phyloP scores from a whole-genome alignment of 1,140 invertebrate species.

The Elymnias hypermnestra region DNA sequence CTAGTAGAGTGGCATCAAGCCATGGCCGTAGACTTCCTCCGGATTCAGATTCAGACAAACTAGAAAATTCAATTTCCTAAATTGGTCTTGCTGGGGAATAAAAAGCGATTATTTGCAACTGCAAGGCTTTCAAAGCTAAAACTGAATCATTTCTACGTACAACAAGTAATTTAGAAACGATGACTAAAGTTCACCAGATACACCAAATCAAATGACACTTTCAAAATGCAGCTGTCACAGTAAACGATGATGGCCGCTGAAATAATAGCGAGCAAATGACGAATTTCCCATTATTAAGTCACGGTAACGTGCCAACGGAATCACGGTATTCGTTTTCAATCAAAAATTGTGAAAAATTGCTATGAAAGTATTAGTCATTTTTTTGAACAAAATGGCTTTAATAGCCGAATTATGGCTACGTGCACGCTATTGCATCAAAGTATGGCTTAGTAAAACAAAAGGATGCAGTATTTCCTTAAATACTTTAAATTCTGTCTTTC shows the following conservation, averaged over 20 bases:
- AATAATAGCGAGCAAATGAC: conserved; percentile 41
- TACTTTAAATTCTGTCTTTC: no score
- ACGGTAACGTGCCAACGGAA: conserved; percentile 30
- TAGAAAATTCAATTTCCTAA: no score
- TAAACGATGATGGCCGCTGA: conserved; percentile 32
- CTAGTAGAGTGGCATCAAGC: no score
- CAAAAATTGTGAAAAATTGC: conserved; percentile 22
- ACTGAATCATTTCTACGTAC: no score
- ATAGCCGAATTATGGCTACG: conserved; percentile 7
- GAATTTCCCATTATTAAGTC: conserved; percentile 44
- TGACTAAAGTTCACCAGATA: no score
- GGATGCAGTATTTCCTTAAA: no score
- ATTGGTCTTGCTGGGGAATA: no score
- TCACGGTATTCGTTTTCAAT: conserved; percentile 27
- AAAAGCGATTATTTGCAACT: no score
- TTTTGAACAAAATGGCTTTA: conserved; percentile 20
- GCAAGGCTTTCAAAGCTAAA: no score
- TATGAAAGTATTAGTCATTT: conserved; percentile 13
- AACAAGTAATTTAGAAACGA: no score
- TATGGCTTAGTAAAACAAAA: not conserved
- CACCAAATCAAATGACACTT: conserved; percentile 36
- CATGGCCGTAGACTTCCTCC: no score
- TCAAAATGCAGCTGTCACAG: conserved; percentile 48
- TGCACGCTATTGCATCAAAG: conserved; percentile 13
- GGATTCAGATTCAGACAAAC: no score